A percentile compares a stretch with the other conserved stretches of the same genome.
phyloP scores from a whole-genome alignment of 2,888 invertebrate genomes.

The Caenorhabditis virilis region DNA sequence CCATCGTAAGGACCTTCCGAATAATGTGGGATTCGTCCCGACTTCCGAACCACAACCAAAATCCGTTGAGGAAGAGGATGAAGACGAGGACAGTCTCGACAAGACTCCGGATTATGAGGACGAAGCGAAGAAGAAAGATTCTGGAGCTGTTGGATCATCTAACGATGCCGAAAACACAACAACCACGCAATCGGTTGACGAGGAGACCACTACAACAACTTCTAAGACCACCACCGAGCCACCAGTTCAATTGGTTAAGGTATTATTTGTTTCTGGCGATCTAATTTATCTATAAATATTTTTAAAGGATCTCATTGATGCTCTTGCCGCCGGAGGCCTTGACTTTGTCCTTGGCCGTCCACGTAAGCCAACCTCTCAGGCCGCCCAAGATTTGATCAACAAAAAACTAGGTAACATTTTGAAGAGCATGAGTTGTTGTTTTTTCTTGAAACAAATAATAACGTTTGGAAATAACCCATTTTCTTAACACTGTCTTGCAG shows the following conservation, averaged over 20 bases:
- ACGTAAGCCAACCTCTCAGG: constrained; percentile 31
- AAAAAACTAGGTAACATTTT: constrained; percentile 28
- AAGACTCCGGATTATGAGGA: constrained; percentile 29
- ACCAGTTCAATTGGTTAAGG: constrained; percentile 61
- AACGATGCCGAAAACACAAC: constrained; percentile 3
- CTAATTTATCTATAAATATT: background rate
- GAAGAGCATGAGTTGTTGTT: too few species aligned
- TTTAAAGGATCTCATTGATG: constrained; percentile 50
- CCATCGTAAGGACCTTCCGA: constrained; percentile 38
- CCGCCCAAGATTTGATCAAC: constrained; percentile 43
- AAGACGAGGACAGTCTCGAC: constrained; percentile 1
- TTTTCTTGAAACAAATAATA: too few species aligned
- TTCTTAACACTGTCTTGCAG: constrained; percentile 13
- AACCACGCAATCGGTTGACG: constrained; percentile 2
- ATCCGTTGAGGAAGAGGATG: constrained; percentile 26
- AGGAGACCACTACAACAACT: constrained; percentile 7
- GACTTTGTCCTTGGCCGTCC: constrained; percentile 45
- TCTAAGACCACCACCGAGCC: constrained; percentile 53
- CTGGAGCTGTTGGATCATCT: constrained; percentile 11
- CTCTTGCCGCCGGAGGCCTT: constrained; percentile 51
- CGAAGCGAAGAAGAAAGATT: constrained; percentile 15
- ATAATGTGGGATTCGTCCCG: constrained; percentile 50
- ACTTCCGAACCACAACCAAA: constrained; percentile 42
- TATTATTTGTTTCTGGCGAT: too few species aligned
- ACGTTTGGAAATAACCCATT: background rate